Base-by-base conservation (phyloP, 2,797 vertebrate species). In the Cetoscarus ocellatus region DNA sequence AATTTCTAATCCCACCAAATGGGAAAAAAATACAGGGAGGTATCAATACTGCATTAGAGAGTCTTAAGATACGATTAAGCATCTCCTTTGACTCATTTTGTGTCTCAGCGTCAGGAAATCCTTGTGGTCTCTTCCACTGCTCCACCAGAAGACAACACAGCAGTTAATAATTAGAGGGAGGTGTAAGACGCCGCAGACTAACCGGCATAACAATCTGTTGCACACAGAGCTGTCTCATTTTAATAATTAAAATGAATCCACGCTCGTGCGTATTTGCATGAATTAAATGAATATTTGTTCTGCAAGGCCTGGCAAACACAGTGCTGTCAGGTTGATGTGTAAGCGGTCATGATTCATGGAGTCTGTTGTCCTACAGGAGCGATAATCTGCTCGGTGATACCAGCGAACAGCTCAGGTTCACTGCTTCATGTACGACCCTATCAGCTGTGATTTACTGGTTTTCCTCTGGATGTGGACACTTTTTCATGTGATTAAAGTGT, bases 161-260 rank as follows among this genome's bases (percentile, higher is more conserved):
- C 67, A 73, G 71, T 68, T 71, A 64, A 79, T 84, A 85, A 90
- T 86, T 83, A 84, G 72, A 77, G 34, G 67, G 53, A 66, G 57
- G 61, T 78, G 72, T 79, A 68, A 75, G 76, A 83, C 45, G 12
- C 63, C 0, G n/a, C 67, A 5, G 57, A 75, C 65, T 73, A 77
- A 80, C 75, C 73, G 56, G 66, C 76, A 57, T 61, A 73, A 73
- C 88, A 86, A 84, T 86, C 79, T 87, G 90, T 81, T 86, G 84
- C 79, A 50, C 60, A 53, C 81, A 62, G 71, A 59, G 77, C 76
- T 44, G 67, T 79, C 74, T 84, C 67, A 27, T 79, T 83, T 90
- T 58, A 83, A 86, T 90, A 79, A 88, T 91, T 86, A 70, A 86
- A 86, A 88, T 70, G 42, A 82, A 84, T 87, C 59, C 64, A 75